These are phyloP conservation scores for Andrena hattorfiana DNA, from an alignment of 2,888 invertebrate genomes.

Conservation along the genomic window DNA sequence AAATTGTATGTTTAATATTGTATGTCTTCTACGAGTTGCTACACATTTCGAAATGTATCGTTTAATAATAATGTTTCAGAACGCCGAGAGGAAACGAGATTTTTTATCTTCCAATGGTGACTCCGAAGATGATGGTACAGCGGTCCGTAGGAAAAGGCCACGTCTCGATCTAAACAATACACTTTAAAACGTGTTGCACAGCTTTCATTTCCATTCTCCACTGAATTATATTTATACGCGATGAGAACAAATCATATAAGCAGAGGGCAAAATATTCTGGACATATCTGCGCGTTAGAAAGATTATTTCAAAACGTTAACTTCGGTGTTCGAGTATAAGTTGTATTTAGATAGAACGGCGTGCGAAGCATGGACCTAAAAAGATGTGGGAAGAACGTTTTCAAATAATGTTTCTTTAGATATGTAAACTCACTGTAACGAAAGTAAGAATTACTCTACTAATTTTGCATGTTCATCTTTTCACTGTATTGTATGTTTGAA, in stretches of 20 bases:
- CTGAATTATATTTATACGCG: slow-evolving; percentile 41
- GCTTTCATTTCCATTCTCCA: slow-evolving; percentile 52
- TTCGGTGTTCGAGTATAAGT: slow-evolving; percentile 6
- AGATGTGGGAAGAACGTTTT: slow-evolving; percentile 28
- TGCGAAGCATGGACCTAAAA: neutral
- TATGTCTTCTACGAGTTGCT: neutral
- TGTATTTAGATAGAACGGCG: neutral
- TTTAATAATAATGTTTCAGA: slow-evolving; percentile 80
- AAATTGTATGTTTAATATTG: slow-evolving; percentile 7
- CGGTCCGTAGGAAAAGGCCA: slow-evolving; percentile 87
- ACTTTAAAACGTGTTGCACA: slow-evolving; percentile 73
- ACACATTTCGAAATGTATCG: slow-evolving; percentile 12
- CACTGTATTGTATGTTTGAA: slow-evolving; percentile 15
- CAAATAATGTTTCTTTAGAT: slow-evolving; percentile 51
- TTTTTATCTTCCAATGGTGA: slow-evolving; percentile 85
- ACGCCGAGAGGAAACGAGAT: slow-evolving; percentile 88
- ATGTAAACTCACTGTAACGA: slow-evolving; percentile 16
- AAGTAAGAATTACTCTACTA: slow-evolving; percentile 18
- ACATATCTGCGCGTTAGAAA: slow-evolving; percentile 43
- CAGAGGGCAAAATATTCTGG: slow-evolving; percentile 16
- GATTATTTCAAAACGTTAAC: slow-evolving; percentile 49
- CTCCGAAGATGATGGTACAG: slow-evolving; percentile 87
- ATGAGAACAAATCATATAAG: slow-evolving; percentile 25
- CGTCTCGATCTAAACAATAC: slow-evolving; percentile 85
- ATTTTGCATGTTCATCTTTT: slow-evolving; percentile 18